These are phyloP conservation scores for Caenorhabditis afra DNA, from an alignment of 2,888 invertebrate genomes.

Conservation along the genomic window DNA sequence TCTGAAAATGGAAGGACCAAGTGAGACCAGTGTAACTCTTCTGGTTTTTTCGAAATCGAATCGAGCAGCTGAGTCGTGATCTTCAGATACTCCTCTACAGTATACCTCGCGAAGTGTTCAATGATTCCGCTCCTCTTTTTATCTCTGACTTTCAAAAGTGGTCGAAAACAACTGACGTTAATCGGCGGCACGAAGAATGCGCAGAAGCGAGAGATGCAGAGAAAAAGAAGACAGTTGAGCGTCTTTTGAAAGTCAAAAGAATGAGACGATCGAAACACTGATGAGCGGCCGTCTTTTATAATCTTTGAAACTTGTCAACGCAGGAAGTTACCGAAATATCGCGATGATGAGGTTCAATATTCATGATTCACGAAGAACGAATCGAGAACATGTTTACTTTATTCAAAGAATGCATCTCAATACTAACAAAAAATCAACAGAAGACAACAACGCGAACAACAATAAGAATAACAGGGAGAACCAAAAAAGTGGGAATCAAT, in stretches of 20 bases:
- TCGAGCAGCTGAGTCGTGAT: constrained; percentile 1
- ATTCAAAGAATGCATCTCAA: too few relatives aligned
- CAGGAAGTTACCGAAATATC: too few relatives aligned
- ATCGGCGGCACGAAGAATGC: background rate
- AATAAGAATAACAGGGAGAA: constrained; percentile 8
- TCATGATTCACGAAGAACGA: too few relatives aligned
- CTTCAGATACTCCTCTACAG: background rate
- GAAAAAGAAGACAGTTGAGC: constrained; percentile 2
- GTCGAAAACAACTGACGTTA: constrained; percentile 27
- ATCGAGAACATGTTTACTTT: too few relatives aligned
- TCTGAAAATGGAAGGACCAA: too few relatives aligned
- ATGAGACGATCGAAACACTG: background rate
- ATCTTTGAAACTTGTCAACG: too few relatives aligned
- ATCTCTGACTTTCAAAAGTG: constrained; percentile 27
- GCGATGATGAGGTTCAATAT: too few relatives aligned
- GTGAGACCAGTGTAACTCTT: too few relatives aligned
- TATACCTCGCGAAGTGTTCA: constrained; percentile 5
- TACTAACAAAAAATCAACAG: too few relatives aligned
- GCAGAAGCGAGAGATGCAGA: background rate
- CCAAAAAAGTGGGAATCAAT: background rate
- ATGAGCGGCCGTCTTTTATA: background rate
- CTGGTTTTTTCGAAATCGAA: background rate
- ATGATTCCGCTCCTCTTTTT: constrained; percentile 11
- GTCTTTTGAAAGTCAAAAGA: constrained; percentile 33
- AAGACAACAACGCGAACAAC: background rate